A percentile compares a stretch with the other conserved stretches of the same genome.
phyloP scores from a whole-genome alignment of 2,797 vertebrate genomes.

The Harpagifer antarcticus region DNA sequence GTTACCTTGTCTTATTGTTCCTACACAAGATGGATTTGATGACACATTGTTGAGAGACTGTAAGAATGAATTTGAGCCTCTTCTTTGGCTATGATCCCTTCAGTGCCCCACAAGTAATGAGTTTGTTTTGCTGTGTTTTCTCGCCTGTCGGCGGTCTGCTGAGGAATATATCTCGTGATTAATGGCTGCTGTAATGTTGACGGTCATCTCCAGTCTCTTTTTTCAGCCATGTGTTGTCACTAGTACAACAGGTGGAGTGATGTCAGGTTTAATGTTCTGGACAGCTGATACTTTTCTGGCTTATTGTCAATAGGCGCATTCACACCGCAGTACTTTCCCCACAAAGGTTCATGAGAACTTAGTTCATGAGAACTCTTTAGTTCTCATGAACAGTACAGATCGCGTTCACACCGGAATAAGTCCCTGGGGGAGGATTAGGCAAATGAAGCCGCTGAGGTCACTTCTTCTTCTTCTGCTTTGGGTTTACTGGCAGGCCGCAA shows the following conservation, averaged over 20 bases:
- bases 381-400: too few species aligned
- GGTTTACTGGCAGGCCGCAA: too few species aligned
- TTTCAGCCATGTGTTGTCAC: neutral
- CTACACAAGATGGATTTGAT: neutral
- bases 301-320: too few species aligned
- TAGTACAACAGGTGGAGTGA: neutral
- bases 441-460: too few species aligned
- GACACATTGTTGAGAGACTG: neutral
- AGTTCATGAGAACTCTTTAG: too few species aligned
- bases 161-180: conserved; percentile 30
- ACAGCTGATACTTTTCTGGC: neutral
- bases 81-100: neutral
- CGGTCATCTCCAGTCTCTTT: conserved; percentile 8
- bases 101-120: conserved; percentile 5
- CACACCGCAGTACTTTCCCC: too few species aligned
- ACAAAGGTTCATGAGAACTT: too few species aligned
- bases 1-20: neutral
- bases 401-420: too few species aligned
- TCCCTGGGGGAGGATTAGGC: too few species aligned
- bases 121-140: conserved; percentile 4
- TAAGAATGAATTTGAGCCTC: conserved; percentile 5
- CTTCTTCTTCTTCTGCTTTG: too few species aligned
- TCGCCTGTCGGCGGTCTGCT: neutral
- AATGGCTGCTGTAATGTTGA: conserved; percentile 33
- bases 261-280: neutral